phyloP scores from a whole-genome alignment of 2,888 invertebrate genomes.

The Papilio elwesi region DNA sequence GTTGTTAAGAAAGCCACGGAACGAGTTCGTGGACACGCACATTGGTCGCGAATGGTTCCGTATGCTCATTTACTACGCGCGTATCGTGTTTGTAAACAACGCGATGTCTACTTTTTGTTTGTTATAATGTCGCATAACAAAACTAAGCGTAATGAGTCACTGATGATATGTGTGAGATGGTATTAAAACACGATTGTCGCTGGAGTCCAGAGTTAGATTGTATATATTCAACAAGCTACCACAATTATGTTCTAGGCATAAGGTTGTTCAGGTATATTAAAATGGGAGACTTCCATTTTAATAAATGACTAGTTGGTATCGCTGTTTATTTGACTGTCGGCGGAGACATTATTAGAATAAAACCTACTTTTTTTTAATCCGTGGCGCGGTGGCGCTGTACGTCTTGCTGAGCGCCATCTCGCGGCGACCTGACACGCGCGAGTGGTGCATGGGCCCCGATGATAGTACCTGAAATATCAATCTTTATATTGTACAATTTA shows the following conservation, averaged over 20 bases:
- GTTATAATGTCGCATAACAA: constrained; percentile 6
- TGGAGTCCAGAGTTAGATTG: background rate
- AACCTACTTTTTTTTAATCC: constrained; percentile 92
- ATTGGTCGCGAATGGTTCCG: constrained; percentile 34
- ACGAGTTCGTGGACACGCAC: constrained; percentile 44
- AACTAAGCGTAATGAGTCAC: background rate
- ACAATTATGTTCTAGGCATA: background rate
- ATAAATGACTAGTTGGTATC: background rate
- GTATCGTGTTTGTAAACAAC: constrained; percentile 26
- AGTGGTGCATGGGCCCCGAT: constrained; percentile 80
- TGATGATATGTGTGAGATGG: constrained; percentile 5
- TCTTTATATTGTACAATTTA: background rate
- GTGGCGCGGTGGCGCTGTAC: constrained; percentile 92
- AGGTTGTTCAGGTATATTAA: too few species aligned
- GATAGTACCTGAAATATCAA: constrained; percentile 65
- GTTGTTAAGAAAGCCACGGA: constrained; percentile 36
- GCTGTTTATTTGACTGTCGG: background rate
- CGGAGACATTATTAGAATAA: background rate
- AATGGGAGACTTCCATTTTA: too few species aligned
- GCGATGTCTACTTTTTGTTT: constrained; percentile 34
- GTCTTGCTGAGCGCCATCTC: constrained; percentile 85
- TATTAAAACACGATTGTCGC: background rate
- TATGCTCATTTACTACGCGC: constrained; percentile 4
- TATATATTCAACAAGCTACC: background rate
- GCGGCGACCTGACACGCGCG: constrained; percentile 86